Evolutionary conservation across 2,888 invertebrate species (phyloP).

Genomic region (Melanargia galathea): DNA sequence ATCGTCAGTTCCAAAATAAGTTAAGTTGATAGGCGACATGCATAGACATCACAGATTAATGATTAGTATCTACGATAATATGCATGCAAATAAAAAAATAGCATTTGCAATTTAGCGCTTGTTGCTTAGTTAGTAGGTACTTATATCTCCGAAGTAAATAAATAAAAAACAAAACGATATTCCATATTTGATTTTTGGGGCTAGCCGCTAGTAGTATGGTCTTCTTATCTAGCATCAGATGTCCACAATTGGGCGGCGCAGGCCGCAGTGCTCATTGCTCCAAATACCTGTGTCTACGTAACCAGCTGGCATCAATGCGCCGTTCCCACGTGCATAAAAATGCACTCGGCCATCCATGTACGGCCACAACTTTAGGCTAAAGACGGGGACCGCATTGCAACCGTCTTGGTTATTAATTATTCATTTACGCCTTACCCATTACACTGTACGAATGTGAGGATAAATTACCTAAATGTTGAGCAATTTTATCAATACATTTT

Average conservation of each 20-base stretch:
- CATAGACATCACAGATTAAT: no score
- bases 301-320: slow-evolving; percentile 4
- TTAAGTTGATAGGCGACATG: no score
- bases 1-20: no score
- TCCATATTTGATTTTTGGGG: no score
- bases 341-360: slow-evolving; percentile 23
- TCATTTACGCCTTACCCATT: slow-evolving; percentile 48
- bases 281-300: slow-evolving; percentile 8
- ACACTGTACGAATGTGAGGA: slow-evolving; percentile 4
- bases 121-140: no score
- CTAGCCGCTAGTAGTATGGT: no score
- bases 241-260: not conserved
- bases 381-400: slow-evolving; percentile 39
- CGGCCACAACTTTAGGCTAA: slow-evolving; percentile 26
- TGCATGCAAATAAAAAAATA: no score
- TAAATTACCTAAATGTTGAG: slow-evolving; percentile 4
- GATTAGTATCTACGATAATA: no score
- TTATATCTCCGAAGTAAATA: no score
- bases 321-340: slow-evolving; percentile 35
- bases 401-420: slow-evolving; percentile 28
- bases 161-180: no score
- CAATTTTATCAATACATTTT: slow-evolving; percentile 2
- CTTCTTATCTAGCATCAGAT: slow-evolving; percentile 3
- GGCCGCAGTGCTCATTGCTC: slow-evolving; percentile 2
- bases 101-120: no score